phyloP scores from a whole-genome alignment of 2,888 invertebrate species.

The Vesta saturnalis region DNA sequence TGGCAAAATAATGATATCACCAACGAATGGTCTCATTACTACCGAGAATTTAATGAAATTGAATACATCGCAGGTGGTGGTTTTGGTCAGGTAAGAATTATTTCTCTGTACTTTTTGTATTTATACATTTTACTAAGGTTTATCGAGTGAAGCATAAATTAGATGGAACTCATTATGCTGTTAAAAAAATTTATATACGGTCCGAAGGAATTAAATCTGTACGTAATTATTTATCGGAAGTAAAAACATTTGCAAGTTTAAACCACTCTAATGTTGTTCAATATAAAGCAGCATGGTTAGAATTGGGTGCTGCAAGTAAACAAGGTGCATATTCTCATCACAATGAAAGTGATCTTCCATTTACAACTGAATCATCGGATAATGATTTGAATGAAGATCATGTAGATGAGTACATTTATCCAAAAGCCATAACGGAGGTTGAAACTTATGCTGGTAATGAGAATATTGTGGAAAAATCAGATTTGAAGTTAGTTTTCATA shows the following conservation, averaged over 20 bases:
- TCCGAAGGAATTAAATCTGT: constrained; percentile 72
- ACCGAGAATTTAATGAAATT: constrained; percentile 75
- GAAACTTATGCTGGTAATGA: constrained; percentile 25
- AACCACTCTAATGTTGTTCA: constrained; percentile 84
- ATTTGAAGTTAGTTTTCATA: constrained; percentile 53
- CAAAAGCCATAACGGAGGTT: constrained; percentile 28
- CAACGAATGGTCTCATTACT: constrained; percentile 72
- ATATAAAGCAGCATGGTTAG: constrained; percentile 87
- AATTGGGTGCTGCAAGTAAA: constrained; percentile 63
- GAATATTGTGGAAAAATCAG: constrained; percentile 46
- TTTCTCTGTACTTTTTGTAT: background rate
- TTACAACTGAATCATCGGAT: constrained; percentile 17
- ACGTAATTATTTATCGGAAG: constrained; percentile 76
- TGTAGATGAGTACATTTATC: constrained; percentile 40
- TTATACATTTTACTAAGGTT: constrained; percentile 47
- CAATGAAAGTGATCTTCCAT: constrained; percentile 20
- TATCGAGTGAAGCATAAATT: constrained; percentile 78
- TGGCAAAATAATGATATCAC: constrained; percentile 67
- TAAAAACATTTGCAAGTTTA: constrained; percentile 80
- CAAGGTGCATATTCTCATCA: constrained; percentile 27
- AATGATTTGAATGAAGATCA: constrained; percentile 17
- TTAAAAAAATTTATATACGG: constrained; percentile 78
- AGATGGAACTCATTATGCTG: constrained; percentile 81
- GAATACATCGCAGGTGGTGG: constrained; percentile 78
- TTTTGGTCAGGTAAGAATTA: constrained; percentile 72